These are phyloP conservation scores for Brachyptera risi DNA, from an alignment of 2,888 invertebrate species.

Conservation along the genomic window DNA sequence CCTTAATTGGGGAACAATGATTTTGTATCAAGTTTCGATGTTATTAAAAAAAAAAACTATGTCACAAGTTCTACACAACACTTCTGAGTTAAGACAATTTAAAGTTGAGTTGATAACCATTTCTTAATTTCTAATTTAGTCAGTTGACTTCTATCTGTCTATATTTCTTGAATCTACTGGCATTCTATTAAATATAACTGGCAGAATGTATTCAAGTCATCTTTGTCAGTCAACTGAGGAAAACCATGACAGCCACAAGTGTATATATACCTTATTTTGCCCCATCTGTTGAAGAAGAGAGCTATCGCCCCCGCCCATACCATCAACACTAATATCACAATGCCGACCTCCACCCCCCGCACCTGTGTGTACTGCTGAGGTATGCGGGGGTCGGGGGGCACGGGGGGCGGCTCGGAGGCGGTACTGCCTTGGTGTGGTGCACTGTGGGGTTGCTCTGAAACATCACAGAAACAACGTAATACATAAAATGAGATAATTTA, in stretches of 20 bases:
- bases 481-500: neutral
- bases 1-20: no score
- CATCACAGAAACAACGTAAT: neutral
- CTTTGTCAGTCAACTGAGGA: neutral
- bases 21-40: no score
- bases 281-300: conserved; percentile 84
- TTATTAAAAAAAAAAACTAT: no score
- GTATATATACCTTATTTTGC: conserved; percentile 62
- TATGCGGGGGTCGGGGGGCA: neutral
- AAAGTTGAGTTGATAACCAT: no score
- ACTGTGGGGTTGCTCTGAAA: conserved; percentile 71
- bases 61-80: no score
- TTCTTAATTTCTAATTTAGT: no score
- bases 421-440: conserved; percentile 68
- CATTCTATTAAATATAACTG: no score
- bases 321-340: conserved; percentile 74
- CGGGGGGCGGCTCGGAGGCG: neutral
- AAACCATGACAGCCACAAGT: conserved; percentile 47
- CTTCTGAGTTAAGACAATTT: no score
- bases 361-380: conserved; percentile 53
- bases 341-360: conserved; percentile 85
- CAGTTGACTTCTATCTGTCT: no score
- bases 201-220: neutral
- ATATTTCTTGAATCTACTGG: no score
- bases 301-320: conserved; percentile 86